phyloP scores from a whole-genome alignment of 2,113 vertebrate genomes.

The Melanostigma gelatinosum region DNA sequence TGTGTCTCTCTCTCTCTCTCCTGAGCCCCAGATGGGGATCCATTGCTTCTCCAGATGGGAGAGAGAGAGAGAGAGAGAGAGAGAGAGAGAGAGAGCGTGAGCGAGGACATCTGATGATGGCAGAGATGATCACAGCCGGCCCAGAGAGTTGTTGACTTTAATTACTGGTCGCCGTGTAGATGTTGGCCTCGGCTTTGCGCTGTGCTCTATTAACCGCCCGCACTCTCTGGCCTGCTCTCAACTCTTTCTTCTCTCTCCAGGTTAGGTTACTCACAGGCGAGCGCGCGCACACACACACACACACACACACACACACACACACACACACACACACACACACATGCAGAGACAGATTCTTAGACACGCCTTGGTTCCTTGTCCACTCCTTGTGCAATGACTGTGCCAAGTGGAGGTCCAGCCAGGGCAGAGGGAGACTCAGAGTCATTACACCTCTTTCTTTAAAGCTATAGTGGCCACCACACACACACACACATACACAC shows the following conservation, averaged over 20 bases:
- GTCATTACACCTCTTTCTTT: conserved; percentile 63
- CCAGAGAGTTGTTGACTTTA: conserved; percentile 65
- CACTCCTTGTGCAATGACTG: conserved; percentile 37
- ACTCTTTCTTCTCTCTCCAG: conserved; percentile 58
- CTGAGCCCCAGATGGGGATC: conserved; percentile 45
- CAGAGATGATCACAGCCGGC: conserved; percentile 47
- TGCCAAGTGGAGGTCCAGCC: conserved; percentile 68
- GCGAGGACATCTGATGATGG: conserved; percentile 29
- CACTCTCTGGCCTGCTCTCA: conserved; percentile 62
- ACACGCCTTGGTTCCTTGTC: conserved; percentile 65
- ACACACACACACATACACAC: too few relatives aligned
- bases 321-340: conserved; percentile 33
- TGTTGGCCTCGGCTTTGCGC: conserved; percentile 55
- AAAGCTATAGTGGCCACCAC: conserved; percentile 23
- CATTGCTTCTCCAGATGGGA: conserved; percentile 49
- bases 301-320: conserved; percentile 15
- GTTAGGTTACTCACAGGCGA: conserved; percentile 43
- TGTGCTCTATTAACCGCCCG: conserved; percentile 51
- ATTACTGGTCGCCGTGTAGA: conserved; percentile 61
- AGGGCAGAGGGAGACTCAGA: conserved; percentile 48
- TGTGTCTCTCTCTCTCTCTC: neutral
- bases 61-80: neutral
- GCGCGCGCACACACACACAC: conserved; percentile 29
- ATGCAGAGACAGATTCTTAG: conserved; percentile 47
- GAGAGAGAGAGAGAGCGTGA: neutral